Conservation (phyloP, 2,797 vertebrate genomes). For the Chaetodon trifasciatus region DNA sequence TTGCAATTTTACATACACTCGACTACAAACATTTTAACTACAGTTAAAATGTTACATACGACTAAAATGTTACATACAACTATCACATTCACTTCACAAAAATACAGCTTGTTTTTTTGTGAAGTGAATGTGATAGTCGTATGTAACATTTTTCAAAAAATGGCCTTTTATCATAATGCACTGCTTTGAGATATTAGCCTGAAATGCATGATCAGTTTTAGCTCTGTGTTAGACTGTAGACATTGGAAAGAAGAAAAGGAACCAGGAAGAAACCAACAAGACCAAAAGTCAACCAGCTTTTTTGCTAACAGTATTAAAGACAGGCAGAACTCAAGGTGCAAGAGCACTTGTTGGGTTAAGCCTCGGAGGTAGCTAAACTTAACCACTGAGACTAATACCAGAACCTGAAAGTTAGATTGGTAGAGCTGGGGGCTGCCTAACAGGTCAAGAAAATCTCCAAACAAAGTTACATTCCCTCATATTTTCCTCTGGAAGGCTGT, state of each 20-base stretch:
- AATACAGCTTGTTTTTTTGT: neutral
- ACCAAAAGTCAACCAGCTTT: slow-evolving; percentile 6
- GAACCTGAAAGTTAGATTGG: slow-evolving; percentile 24
- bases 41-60: no score
- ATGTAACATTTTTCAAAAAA: neutral
- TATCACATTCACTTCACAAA: no score
- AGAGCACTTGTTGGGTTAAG: neutral
- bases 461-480: slow-evolving; percentile 3
- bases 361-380: slow-evolving; percentile 14
- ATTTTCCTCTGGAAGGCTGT: slow-evolving; percentile 5
- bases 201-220: neutral
- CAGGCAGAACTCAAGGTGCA: neutral
- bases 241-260: neutral
- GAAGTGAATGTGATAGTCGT: neutral
- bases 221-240: no score
- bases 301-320: slow-evolving; percentile 7
- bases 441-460: slow-evolving; percentile 16
- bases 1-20: neutral
- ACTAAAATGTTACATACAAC: no score
- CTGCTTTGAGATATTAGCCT: neutral
- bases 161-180: neutral
- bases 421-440: slow-evolving; percentile 12
- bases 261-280: slow-evolving; percentile 7
- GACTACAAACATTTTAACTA: no score
- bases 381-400: slow-evolving; percentile 34